Percentiles rank a stretch among this genome's conserved stretches.
These are phyloP conservation scores for Carassius auratus DNA, from an alignment of 2,113 vertebrate species.

Conservation along the genomic window DNA sequence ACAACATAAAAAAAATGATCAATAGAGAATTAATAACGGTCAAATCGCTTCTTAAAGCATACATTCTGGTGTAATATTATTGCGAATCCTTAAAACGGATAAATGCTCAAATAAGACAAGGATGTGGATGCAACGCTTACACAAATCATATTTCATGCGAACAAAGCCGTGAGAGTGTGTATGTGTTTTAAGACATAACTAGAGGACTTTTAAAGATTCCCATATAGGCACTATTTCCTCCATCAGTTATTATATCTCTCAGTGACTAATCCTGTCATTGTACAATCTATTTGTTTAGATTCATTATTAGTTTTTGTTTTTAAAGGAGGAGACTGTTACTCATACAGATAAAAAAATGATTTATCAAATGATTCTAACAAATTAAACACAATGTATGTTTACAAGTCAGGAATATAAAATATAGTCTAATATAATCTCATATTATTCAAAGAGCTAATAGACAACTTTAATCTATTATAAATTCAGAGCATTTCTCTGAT, in stretches of 20 bases:
- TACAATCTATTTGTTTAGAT: not conserved
- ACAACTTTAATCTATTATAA: conserved; percentile 52
- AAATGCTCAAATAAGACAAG: conserved; percentile 1
- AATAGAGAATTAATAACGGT: not conserved
- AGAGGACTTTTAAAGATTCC: conserved; percentile 7
- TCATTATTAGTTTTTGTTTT: not conserved
- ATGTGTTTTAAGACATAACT: not conserved
- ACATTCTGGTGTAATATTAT: not conserved
- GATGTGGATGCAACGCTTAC: not conserved
- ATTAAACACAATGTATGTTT: conserved; percentile 28
- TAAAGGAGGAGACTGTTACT: not conserved
- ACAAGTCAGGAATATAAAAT: conserved; percentile 55
- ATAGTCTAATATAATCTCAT: conserved; percentile 54
- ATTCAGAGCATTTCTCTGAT: conserved; percentile 36
- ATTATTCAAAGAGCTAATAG: conserved; percentile 47
- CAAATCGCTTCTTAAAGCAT: not conserved
- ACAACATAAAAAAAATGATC: not conserved
- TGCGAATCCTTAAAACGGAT: conserved; percentile 11
- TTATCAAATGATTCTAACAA: conserved; percentile 36
- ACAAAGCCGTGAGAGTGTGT: not conserved
- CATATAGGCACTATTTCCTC: conserved; percentile 11
- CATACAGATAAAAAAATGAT: not conserved
- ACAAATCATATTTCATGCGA: not conserved
- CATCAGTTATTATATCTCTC: not conserved
- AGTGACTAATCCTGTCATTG: not conserved